These are phyloP conservation scores for Acanthopleura granulata DNA, from an alignment of 2,888 invertebrate genomes.

Conservation along the genomic window DNA sequence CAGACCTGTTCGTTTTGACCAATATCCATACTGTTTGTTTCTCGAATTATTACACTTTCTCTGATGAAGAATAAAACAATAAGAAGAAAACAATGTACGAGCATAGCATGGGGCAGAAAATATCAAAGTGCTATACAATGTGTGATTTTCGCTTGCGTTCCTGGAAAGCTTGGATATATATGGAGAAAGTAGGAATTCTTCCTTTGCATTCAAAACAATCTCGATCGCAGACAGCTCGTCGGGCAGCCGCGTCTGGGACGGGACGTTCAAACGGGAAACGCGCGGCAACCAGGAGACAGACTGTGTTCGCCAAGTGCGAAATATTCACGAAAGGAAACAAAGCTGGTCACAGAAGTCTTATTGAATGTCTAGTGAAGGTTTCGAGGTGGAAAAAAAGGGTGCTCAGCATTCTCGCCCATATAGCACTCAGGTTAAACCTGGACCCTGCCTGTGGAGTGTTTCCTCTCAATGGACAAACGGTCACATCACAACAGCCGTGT, in stretches of 20 bases:
- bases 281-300: background rate
- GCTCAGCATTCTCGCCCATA: background rate
- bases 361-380: slow-evolving; percentile 3
- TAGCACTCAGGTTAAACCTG: too few relatives aligned
- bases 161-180: too few relatives aligned
- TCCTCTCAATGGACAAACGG: background rate
- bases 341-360: background rate
- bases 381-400: background rate
- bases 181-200: background rate
- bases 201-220: background rate
- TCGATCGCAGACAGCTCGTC: background rate
- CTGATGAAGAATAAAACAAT: background rate
- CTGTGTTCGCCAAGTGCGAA: slow-evolving; percentile 1
- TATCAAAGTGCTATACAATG: background rate
- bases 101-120: background rate
- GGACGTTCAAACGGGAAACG: background rate
- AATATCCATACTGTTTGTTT: background rate
- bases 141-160: too few relatives aligned
- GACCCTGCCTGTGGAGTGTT: background rate
- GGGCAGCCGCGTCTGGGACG: background rate
- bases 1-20: background rate
- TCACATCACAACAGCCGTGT: background rate
- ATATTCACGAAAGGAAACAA: background rate
- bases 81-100: too few relatives aligned
- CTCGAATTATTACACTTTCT: too few relatives aligned